A percentile compares a stretch with the other conserved stretches of the same genome.
Evolutionary conservation across 2,113 vertebrate genomes (phyloP).

Genomic region (Labeo catla): DNA sequence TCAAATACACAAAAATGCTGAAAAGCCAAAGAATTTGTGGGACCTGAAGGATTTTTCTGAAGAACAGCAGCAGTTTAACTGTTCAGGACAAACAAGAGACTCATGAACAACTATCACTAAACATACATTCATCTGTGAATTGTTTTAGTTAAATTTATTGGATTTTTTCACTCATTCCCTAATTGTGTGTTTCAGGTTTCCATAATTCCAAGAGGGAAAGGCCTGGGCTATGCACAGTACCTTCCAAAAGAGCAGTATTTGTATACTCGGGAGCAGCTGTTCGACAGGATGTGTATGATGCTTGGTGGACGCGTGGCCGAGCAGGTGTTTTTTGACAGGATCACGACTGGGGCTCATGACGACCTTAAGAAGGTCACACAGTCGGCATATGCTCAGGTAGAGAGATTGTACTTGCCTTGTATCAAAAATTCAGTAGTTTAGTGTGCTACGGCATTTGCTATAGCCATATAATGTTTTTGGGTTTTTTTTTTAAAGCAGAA

Average conservation of each 20-base stretch:
- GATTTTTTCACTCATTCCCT: background rate
- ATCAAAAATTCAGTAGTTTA: background rate
- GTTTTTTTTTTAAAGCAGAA: background rate
- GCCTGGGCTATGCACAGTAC: slow-evolving; percentile 70
- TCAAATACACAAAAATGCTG: no score
- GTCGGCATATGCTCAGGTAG: slow-evolving; percentile 74
- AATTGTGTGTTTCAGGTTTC: slow-evolving; percentile 67
- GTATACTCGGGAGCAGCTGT: slow-evolving; percentile 72
- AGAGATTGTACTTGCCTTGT: background rate
- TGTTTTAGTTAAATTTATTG: background rate
- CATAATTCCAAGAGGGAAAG: slow-evolving; percentile 70
- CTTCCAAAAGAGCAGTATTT: slow-evolving; percentile 74
- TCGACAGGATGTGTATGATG: slow-evolving; percentile 73
- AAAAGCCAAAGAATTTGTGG: no score
- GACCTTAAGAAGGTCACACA: slow-evolving; percentile 74
- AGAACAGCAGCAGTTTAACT: no score
- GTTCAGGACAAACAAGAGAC: no score
- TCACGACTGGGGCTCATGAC: slow-evolving; percentile 74
- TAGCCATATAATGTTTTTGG: background rate
- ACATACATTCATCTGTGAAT: no score
- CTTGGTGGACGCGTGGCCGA: slow-evolving; percentile 73
- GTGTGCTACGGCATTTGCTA: background rate
- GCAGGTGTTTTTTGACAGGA: slow-evolving; percentile 71
- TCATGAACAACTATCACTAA: no score
- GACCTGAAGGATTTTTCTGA: no score